Conservation (phyloP, 1,140 invertebrate species). For the Lordiphosa clarofinis region DNA sequence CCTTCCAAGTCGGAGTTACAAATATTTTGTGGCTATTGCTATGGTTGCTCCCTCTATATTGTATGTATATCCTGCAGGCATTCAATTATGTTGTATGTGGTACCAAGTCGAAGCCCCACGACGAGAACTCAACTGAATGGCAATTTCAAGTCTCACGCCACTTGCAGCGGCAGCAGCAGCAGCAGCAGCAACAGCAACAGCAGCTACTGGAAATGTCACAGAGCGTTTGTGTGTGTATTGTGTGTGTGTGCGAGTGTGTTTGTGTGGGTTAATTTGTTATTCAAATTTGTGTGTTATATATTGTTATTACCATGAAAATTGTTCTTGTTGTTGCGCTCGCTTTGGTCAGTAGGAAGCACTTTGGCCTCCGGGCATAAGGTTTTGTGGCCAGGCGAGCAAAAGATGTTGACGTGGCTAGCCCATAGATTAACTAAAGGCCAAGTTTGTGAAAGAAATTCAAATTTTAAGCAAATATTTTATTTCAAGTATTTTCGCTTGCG, state of each 20-base stretch:
- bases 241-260: slow-evolving; percentile 33
- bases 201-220: slow-evolving; percentile 41
- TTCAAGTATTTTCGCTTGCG: too few species aligned
- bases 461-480: too few species aligned
- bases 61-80: slow-evolving; percentile 61
- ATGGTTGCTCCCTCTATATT: slow-evolving; percentile 21
- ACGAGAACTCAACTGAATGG: slow-evolving; percentile 8
- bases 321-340: slow-evolving; percentile 35
- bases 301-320: slow-evolving; percentile 73
- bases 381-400: slow-evolving; percentile 24
- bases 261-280: slow-evolving; percentile 71
- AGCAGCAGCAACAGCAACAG: neutral
- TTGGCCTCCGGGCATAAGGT: slow-evolving; percentile 41
- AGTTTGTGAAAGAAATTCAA: too few species aligned
- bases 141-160: slow-evolving; percentile 8
- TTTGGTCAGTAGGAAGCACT: slow-evolving; percentile 37
- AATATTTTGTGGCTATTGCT: slow-evolving; percentile 69
- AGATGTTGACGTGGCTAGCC: slow-evolving; percentile 15
- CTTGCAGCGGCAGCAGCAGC: slow-evolving; percentile 2
- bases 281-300: slow-evolving; percentile 77
- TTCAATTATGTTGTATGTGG: slow-evolving; percentile 72
- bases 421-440: too few species aligned
- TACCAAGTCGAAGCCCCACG: slow-evolving; percentile 49
- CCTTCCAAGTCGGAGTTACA: slow-evolving; percentile 70
- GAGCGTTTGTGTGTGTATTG: slow-evolving; percentile 11